Evolutionary conservation across 1,140 invertebrate species (phyloP).

Genomic region (Drosophila pectinifera): DNA sequence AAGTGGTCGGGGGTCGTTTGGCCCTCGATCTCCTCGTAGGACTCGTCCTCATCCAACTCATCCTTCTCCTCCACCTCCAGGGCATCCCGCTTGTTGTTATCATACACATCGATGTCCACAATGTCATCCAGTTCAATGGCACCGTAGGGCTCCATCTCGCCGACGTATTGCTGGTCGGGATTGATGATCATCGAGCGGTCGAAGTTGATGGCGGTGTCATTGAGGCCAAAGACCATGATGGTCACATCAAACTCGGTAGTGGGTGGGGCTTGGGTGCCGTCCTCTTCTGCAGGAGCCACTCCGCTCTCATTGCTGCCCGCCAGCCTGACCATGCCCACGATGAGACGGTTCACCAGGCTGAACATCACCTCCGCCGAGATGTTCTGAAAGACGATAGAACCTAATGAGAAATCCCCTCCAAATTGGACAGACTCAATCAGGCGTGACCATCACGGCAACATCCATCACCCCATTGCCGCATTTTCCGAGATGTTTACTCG

Average conservation of each 20-base stretch:
- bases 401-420: slow-evolving; percentile 8
- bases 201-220: slow-evolving; percentile 41
- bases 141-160: slow-evolving; percentile 36
- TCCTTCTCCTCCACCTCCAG: slow-evolving; percentile 9
- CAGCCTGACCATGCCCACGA: slow-evolving; percentile 61
- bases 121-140: slow-evolving; percentile 3
- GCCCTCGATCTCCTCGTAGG: slow-evolving; percentile 5
- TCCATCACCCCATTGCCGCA: slow-evolving; percentile 34
- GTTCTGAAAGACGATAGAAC: slow-evolving; percentile 48
- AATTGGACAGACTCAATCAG: slow-evolving; percentile 38
- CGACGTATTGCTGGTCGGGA: slow-evolving; percentile 62
- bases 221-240: slow-evolving; percentile 70
- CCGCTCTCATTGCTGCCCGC: slow-evolving; percentile 30
- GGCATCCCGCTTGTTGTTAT: slow-evolving; percentile 15
- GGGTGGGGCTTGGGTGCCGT: not conserved
- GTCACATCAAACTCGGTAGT: slow-evolving; percentile 53
- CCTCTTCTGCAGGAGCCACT: not conserved
- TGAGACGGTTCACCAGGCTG: slow-evolving; percentile 61
- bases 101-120: not conserved
- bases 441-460: slow-evolving; percentile 26
- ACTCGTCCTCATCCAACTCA: not conserved
- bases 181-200: slow-evolving; percentile 60
- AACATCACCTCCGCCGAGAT: slow-evolving; percentile 75
- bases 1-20: slow-evolving; percentile 6
- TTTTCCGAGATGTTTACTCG: slow-evolving; percentile 28